Conservation (phyloP, 2,888 invertebrate species). For the Proisotoma minuta region DNA sequence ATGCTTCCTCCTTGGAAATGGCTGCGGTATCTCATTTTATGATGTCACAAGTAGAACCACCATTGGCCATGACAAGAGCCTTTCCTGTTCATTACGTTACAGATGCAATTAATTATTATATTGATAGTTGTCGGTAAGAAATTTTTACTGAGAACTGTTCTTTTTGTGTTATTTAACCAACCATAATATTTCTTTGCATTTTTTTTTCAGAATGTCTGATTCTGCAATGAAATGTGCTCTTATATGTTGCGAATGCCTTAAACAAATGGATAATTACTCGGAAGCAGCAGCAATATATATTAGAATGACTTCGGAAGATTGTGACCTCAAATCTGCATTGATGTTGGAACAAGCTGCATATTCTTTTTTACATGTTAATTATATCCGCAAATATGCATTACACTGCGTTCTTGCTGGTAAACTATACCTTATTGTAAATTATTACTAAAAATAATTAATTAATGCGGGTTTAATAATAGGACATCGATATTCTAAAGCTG, state of each 20-base stretch:
- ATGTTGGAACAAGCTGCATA: slow-evolving; percentile 92
- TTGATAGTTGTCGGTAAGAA: slow-evolving; percentile 77
- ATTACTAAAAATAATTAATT: background rate
- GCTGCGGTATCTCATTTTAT: slow-evolving; percentile 67
- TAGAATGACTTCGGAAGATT: slow-evolving; percentile 93
- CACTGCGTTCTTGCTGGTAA: slow-evolving; percentile 84
- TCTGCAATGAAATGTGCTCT: slow-evolving; percentile 89
- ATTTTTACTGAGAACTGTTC: slow-evolving; percentile 1
- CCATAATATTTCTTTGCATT: background rate
- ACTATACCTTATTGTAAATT: background rate
- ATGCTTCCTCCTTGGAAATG: slow-evolving; percentile 95
- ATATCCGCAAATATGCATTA: slow-evolving; percentile 84
- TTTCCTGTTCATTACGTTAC: slow-evolving; percentile 65
- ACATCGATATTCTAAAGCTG: slow-evolving; percentile 88
- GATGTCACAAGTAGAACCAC: slow-evolving; percentile 44
- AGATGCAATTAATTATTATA: slow-evolving; percentile 85
- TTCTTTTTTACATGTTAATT: slow-evolving; percentile 70
- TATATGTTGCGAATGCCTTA: slow-evolving; percentile 80
- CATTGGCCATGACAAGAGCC: slow-evolving; percentile 33
- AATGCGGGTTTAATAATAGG: slow-evolving; percentile 51
- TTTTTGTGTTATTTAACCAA: background rate
- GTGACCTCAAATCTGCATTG: slow-evolving; percentile 90
- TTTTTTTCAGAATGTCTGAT: slow-evolving; percentile 68
- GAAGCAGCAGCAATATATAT: slow-evolving; percentile 95
- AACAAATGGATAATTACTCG: slow-evolving; percentile 68